Conservation (phyloP, 2,113 vertebrate genomes). For the Periophthalmus modestus region DNA sequence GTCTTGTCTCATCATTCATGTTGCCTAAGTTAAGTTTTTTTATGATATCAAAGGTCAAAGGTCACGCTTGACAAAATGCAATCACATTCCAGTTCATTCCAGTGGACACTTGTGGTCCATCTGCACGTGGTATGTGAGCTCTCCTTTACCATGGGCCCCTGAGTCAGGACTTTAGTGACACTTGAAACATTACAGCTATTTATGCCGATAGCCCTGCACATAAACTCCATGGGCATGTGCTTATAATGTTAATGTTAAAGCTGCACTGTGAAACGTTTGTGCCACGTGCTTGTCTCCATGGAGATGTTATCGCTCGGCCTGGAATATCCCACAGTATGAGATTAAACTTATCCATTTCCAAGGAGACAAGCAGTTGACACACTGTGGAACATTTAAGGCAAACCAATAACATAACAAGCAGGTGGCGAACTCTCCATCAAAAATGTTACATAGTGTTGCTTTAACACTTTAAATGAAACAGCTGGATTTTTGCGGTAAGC, state of each 20-base stretch:
- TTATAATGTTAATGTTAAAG: constrained; percentile 1
- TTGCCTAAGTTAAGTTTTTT: constrained; percentile 10
- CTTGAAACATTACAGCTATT: constrained; percentile 31
- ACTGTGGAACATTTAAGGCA: too few species aligned
- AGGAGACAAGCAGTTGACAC: too few species aligned
- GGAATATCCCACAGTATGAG: too few species aligned
- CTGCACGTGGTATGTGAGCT: constrained; percentile 20
- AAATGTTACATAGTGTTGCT: too few species aligned
- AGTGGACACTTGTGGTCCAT: not conserved
- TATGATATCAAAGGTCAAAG: not conserved
- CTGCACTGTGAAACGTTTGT: too few species aligned
- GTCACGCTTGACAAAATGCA: not conserved
- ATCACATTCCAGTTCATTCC: constrained; percentile 9
- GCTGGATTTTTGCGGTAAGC: constrained; percentile 6
- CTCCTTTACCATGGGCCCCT: constrained; percentile 11
- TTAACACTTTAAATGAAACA: not conserved
- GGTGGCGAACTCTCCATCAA: too few species aligned
- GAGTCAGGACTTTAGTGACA: constrained; percentile 29
- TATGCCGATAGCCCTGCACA: constrained; percentile 14
- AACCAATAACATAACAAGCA: too few species aligned
- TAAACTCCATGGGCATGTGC: not conserved
- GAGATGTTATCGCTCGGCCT: too few species aligned
- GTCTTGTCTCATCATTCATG: not conserved
- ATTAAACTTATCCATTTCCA: too few species aligned
- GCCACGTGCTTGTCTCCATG: too few species aligned